These are phyloP conservation scores for Lepidostoma basale DNA, from an alignment of 1,140 invertebrate genomes.

Conservation along the genomic window DNA sequence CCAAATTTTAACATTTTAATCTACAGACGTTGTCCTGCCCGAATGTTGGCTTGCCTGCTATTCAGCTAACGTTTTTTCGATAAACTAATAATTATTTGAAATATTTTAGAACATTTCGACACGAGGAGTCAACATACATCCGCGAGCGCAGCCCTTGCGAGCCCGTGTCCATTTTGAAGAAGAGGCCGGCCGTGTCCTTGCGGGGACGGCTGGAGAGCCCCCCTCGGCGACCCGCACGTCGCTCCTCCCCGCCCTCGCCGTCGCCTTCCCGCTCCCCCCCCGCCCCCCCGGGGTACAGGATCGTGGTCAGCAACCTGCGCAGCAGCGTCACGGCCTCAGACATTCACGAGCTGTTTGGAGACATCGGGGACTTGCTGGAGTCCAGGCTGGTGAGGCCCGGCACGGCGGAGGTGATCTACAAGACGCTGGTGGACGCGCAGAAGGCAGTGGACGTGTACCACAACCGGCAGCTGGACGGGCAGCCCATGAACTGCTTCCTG, in stretches of 20 bases:
- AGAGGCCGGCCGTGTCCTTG: conserved; percentile 52
- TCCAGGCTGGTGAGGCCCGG: conserved; percentile 85
- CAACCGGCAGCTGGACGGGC: conserved; percentile 86
- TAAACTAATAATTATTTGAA: neutral
- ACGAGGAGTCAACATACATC: conserved; percentile 18
- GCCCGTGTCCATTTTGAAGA: conserved; percentile 59
- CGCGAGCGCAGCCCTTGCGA: conserved; percentile 54
- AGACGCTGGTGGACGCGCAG: conserved; percentile 81
- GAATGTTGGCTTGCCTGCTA: too few species aligned
- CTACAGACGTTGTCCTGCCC: too few species aligned
- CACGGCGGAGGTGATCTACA: conserved; percentile 88
- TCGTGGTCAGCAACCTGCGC: conserved; percentile 87
- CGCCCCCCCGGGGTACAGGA: conserved; percentile 68
- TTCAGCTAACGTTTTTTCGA: too few species aligned
- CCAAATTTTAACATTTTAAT: too few species aligned
- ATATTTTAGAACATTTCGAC: conserved; percentile 30
- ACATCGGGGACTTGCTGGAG: conserved; percentile 83
- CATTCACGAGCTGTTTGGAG: conserved; percentile 91
- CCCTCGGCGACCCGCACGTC: neutral
- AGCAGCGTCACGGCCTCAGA: conserved; percentile 85
- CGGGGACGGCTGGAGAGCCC: conserved; percentile 17
- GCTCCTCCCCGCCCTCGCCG: neutral
- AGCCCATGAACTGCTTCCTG: conserved; percentile 80
- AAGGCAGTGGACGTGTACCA: conserved; percentile 91
- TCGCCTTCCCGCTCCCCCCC: conserved; percentile 22